These are phyloP conservation scores for Apis laboriosa DNA, from an alignment of 1,140 invertebrate species.

Conservation along the genomic window DNA sequence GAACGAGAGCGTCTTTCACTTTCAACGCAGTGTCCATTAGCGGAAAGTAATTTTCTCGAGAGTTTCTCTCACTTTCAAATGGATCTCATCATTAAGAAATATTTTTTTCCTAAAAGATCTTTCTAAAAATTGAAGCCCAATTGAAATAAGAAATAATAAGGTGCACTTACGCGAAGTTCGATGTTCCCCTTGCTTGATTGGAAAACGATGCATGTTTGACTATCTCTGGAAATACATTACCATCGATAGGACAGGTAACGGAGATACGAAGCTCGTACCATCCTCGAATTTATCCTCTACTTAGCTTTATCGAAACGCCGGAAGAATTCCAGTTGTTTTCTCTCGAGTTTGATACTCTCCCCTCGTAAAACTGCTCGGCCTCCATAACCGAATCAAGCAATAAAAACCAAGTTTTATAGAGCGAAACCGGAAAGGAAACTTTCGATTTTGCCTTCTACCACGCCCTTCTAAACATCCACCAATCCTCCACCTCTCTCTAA, in stretches of 20 bases:
- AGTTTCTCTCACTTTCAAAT: too few relatives aligned
- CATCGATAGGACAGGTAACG: too few relatives aligned
- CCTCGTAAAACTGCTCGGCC: slow-evolving; percentile 23
- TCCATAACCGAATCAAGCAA: slow-evolving; percentile 43
- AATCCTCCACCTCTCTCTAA: too few relatives aligned
- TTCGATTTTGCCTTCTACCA: not conserved
- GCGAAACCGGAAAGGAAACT: slow-evolving; percentile 1
- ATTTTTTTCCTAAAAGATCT: too few relatives aligned
- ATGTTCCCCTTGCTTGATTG: not conserved
- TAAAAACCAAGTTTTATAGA: slow-evolving; percentile 43
- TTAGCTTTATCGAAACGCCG: slow-evolving; percentile 30
- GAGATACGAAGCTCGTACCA: not conserved
- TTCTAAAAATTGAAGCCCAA: too few relatives aligned
- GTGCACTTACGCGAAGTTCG: too few relatives aligned
- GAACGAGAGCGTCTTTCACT: too few relatives aligned
- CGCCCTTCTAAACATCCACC: not conserved
- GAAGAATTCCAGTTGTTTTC: slow-evolving; percentile 39
- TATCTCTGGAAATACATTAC: not conserved
- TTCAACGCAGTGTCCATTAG: too few relatives aligned
- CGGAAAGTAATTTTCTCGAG: too few relatives aligned
- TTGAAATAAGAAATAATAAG: too few relatives aligned
- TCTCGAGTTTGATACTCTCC: slow-evolving; percentile 33
- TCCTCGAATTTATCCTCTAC: slow-evolving; percentile 34
- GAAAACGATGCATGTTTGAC: not conserved
- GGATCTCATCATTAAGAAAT: too few relatives aligned